Evolutionary conservation across 2,113 vertebrate species (phyloP).

Genomic region (Hassar affinis): DNA sequence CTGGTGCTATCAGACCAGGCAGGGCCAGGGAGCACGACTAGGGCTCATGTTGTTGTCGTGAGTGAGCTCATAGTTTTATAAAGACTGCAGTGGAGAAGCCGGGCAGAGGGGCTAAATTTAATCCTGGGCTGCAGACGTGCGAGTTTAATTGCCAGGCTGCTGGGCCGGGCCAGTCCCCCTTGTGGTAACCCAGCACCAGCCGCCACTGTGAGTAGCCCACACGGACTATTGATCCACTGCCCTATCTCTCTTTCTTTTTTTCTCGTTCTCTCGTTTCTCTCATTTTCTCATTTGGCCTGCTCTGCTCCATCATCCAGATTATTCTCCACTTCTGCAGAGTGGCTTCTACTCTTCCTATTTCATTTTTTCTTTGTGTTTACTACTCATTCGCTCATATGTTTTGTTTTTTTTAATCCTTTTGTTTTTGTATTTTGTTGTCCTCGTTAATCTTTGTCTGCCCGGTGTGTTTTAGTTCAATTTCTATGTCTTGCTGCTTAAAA

Average conservation of each 20-base stretch:
- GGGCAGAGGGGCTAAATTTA: slow-evolving; percentile 76
- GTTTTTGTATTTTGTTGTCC: slow-evolving; percentile 61
- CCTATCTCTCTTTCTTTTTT: slow-evolving; percentile 43
- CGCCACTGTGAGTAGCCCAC: slow-evolving; percentile 52
- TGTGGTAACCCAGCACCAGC: slow-evolving; percentile 70
- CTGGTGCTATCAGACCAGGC: slow-evolving; percentile 65
- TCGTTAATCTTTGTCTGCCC: slow-evolving; percentile 72
- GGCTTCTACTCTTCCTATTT: slow-evolving; percentile 46
- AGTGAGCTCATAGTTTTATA: slow-evolving; percentile 79
- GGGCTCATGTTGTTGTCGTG: slow-evolving; percentile 72
- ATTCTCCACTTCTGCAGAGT: slow-evolving; percentile 1
- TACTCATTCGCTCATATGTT: not conserved
- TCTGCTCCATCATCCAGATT: slow-evolving; percentile 6
- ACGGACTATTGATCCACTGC: slow-evolving; percentile 68
- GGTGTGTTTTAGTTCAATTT: slow-evolving; percentile 51
- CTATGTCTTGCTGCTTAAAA: slow-evolving; percentile 39
- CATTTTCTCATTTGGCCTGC: slow-evolving; percentile 15
- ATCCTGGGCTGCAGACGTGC: slow-evolving; percentile 71
- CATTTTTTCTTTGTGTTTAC: slow-evolving; percentile 23
- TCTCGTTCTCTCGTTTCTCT: slow-evolving; percentile 45
- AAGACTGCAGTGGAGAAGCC: slow-evolving; percentile 70
- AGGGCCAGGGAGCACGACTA: slow-evolving; percentile 47
- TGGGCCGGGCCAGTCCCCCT: slow-evolving; percentile 45
- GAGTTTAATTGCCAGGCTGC: slow-evolving; percentile 71
- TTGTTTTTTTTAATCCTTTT: slow-evolving; percentile 12